Evolutionary conservation across 2,888 invertebrate genomes (phyloP).

Genomic region (Tiliacea citrago): DNA sequence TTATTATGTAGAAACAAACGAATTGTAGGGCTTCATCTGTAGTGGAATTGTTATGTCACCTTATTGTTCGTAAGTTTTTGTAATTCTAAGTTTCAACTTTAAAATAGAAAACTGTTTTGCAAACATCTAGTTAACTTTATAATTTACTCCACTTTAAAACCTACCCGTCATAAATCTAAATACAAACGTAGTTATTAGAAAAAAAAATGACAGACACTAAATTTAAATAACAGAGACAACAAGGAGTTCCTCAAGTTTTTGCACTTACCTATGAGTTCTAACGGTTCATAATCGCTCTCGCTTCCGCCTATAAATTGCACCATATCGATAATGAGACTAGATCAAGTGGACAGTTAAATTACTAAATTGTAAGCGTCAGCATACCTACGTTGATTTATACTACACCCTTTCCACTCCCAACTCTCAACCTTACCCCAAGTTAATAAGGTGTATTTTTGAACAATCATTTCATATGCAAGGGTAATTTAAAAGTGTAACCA

Average conservation of each 20-base stretch:
- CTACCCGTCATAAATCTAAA: neutral
- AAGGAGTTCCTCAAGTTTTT: neutral
- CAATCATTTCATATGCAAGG: slow-evolving; percentile 31
- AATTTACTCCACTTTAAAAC: neutral
- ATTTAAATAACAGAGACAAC: neutral
- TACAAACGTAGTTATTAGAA: neutral
- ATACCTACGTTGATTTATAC: slow-evolving; percentile 82
- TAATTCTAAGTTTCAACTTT: neutral
- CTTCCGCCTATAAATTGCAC: slow-evolving; percentile 36
- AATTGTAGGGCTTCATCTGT: neutral
- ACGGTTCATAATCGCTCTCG: neutral
- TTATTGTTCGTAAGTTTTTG: neutral
- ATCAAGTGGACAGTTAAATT: slow-evolving; percentile 86
- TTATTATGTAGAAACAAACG: no score
- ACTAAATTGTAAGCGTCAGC: slow-evolving; percentile 84
- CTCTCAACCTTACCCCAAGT: slow-evolving; percentile 31
- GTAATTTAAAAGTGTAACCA: slow-evolving; percentile 77
- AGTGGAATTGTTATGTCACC: neutral
- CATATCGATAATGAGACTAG: slow-evolving; percentile 78
- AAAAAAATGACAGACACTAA: neutral
- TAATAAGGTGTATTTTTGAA: slow-evolving; percentile 29
- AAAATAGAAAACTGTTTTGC: neutral
- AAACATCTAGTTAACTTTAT: neutral
- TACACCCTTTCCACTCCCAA: slow-evolving; percentile 30
- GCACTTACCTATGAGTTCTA: neutral